A percentile compares a stretch with the other conserved stretches of the same genome.
Conservation (phyloP, 2,113 vertebrate genomes). For the Sus scrofa region DNA sequence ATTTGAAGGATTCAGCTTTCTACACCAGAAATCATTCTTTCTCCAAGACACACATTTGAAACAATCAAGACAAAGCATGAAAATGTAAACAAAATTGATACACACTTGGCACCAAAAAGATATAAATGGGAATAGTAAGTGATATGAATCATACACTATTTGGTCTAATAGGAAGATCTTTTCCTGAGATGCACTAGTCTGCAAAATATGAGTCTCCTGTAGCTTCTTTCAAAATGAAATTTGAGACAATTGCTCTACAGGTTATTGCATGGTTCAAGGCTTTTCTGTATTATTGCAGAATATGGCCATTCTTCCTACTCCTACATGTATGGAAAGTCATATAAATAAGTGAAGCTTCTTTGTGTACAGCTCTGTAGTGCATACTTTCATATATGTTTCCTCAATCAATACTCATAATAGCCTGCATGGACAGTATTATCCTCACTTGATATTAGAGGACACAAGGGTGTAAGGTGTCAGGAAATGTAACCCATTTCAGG, state of each 20-base stretch:
- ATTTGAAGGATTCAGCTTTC: too few relatives aligned
- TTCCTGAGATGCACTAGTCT: not conserved
- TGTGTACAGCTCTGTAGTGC: not conserved
- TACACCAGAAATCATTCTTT: not conserved
- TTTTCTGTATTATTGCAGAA: not conserved
- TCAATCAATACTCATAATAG: not conserved
- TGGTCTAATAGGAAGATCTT: not conserved
- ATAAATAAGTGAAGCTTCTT: not conserved
- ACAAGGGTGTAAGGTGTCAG: not conserved
- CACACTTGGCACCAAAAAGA: not conserved
- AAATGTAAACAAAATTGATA: not conserved
- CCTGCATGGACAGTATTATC: not conserved
- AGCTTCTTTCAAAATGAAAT: not conserved
- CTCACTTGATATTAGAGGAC: not conserved
- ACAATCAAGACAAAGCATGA: not conserved
- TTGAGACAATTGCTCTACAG: not conserved
- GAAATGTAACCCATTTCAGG: not conserved
- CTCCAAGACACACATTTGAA: not conserved
- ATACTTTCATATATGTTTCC: too few relatives aligned
- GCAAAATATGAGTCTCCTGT: accelerated
- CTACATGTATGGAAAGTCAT: not conserved
- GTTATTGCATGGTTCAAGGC: not conserved
- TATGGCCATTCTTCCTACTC: not conserved
- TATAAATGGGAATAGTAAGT: not conserved
- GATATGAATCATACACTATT: not conserved